phyloP scores from a whole-genome alignment of 2,113 vertebrate species.

The Centropus unirufus region DNA sequence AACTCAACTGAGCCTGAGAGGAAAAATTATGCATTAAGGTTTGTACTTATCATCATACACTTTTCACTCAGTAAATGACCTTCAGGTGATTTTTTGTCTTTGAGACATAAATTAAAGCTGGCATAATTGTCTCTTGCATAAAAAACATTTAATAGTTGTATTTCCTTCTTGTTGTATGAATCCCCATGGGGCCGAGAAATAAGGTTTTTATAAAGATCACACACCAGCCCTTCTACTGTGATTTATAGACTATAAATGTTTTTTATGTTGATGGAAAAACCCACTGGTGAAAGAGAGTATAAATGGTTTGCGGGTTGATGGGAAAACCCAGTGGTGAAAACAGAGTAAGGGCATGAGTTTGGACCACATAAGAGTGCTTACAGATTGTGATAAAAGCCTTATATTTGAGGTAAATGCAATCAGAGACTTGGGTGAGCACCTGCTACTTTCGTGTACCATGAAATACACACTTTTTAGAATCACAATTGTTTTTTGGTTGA shows the following conservation, averaged over 20 bases:
- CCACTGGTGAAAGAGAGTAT: neutral
- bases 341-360: neutral
- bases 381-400: neutral
- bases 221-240: neutral
- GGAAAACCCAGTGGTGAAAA: neutral
- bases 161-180: neutral
- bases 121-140: neutral
- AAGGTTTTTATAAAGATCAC: neutral
- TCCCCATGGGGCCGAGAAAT: neutral
- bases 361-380: neutral
- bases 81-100: neutral
- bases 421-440: neutral
- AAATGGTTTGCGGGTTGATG: neutral
- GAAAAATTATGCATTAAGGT: neutral
- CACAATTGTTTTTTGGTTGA: neutral
- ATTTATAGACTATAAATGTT: neutral
- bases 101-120: neutral
- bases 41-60: neutral
- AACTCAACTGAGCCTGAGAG: neutral
- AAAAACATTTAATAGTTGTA: neutral
- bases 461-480: neutral
- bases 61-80: conserved; percentile 20
- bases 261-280: neutral
- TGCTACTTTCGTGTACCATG: neutral
- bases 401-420: neutral